These are phyloP conservation scores for Fabriciana adippe DNA, from an alignment of 2,888 invertebrate species.

Conservation along the genomic window DNA sequence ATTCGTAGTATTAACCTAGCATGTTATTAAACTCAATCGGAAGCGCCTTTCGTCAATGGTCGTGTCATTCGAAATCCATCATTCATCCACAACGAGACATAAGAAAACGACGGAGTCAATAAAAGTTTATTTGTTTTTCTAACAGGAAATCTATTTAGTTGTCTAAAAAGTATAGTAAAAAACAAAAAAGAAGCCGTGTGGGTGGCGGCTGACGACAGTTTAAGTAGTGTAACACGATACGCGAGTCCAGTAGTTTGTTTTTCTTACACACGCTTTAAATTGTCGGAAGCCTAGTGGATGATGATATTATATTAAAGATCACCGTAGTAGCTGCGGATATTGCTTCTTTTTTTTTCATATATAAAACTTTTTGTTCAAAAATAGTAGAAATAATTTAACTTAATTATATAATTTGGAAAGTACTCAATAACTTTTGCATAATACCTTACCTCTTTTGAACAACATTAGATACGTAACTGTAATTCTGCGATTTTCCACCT, in stretches of 20 bases:
- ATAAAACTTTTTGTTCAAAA: background rate
- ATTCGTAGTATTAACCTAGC: conserved; percentile 32
- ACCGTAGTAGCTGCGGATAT: conserved; percentile 9
- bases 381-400: background rate
- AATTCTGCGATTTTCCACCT: too few relatives aligned
- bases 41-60: conserved; percentile 62
- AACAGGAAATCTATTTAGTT: conserved; percentile 79
- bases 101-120: conserved; percentile 61
- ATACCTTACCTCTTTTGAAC: too few relatives aligned
- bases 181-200: conserved; percentile 62
- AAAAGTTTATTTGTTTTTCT: conserved; percentile 80
- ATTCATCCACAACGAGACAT: conserved; percentile 74
- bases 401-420: background rate
- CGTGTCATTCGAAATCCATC: conserved; percentile 76
- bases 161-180: conserved; percentile 71
- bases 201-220: conserved; percentile 80
- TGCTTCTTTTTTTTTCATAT: background rate
- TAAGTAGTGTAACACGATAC: conserved; percentile 77
- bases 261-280: conserved; percentile 65
- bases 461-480: too few relatives aligned
- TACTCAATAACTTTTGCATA: background rate
- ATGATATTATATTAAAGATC: conserved; percentile 52
- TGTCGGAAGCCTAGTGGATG: conserved; percentile 67
- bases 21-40: conserved; percentile 53
- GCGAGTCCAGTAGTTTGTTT: conserved; percentile 72